phyloP scores from a whole-genome alignment of 2,113 vertebrate species.

The Mesocricetus auratus region DNA sequence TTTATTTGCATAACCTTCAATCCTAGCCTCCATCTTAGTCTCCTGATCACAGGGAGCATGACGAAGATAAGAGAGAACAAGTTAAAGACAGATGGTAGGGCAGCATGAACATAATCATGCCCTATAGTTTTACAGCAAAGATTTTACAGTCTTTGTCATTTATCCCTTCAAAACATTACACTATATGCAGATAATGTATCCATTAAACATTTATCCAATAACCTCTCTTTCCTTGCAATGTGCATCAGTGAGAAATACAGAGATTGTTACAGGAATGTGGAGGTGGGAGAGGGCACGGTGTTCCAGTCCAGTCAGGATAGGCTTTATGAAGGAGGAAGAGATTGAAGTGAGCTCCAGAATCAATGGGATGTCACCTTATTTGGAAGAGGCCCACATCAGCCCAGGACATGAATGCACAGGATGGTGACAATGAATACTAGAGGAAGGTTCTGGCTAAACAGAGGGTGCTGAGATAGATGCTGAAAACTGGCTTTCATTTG shows the following conservation, averaged over 20 bases:
- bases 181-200: not conserved
- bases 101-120: not conserved
- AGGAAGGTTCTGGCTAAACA: not conserved
- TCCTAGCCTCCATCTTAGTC: constrained; percentile 3
- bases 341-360: not conserved
- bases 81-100: constrained; percentile 37
- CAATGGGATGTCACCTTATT: not conserved
- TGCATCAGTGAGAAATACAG: not conserved
- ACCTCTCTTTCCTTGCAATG: too few species aligned
- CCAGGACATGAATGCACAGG: not conserved
- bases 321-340: not conserved
- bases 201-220: constrained; percentile 22
- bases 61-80: constrained; percentile 6
- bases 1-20: constrained; percentile 53
- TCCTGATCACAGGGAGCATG: constrained; percentile 24
- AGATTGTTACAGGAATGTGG: not conserved
- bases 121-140: constrained; percentile 34
- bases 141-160: constrained; percentile 32
- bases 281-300: not conserved
- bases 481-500: not conserved
- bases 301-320: not conserved
- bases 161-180: constrained; percentile 55
- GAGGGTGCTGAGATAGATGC: not conserved
- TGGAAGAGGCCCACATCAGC: not conserved
- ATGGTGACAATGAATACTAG: not conserved